Percentiles rank a stretch among this genome's conserved stretches.
Conservation (phyloP, 1,140 invertebrate genomes). For the Schlechtendalia chinensis region DNA sequence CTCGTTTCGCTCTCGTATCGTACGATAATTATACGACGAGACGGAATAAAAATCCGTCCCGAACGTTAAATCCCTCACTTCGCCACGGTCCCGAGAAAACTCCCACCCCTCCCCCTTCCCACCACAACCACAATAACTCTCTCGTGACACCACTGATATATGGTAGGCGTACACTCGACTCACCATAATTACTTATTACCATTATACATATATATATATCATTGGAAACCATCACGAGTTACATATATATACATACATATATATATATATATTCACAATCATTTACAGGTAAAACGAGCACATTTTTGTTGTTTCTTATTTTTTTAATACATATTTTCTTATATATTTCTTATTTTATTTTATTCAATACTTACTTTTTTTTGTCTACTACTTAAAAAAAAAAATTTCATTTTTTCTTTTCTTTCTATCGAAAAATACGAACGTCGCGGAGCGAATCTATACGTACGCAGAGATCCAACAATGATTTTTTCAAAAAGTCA, state of each 20-base stretch:
- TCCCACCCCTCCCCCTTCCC: too few relatives aligned
- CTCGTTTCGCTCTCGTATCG: too few relatives aligned
- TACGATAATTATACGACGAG: too few relatives aligned
- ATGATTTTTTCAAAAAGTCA: not conserved
- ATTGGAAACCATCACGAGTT: conserved; percentile 39
- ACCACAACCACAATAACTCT: too few relatives aligned
- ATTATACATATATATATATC: conserved; percentile 4
- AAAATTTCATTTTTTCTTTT: not conserved
- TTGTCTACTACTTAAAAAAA: not conserved
- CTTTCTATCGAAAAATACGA: not conserved
- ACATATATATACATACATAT: too few relatives aligned
- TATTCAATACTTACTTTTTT: not conserved
- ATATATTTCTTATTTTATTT: conserved; percentile 26
- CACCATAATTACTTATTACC: not conserved
- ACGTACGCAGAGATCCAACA: not conserved
- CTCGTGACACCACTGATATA: too few relatives aligned
- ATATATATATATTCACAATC: conserved; percentile 31
- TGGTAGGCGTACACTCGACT: not conserved
- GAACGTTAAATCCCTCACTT: too few relatives aligned
- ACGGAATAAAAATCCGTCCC: too few relatives aligned
- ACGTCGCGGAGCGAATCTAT: not conserved
- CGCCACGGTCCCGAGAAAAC: too few relatives aligned
- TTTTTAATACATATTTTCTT: not conserved
- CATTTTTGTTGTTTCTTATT: conserved; percentile 52
- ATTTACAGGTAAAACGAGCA: conserved; percentile 51